phyloP scores from a whole-genome alignment of 2,888 invertebrate species.

The Agonopterix alstromeriana region DNA sequence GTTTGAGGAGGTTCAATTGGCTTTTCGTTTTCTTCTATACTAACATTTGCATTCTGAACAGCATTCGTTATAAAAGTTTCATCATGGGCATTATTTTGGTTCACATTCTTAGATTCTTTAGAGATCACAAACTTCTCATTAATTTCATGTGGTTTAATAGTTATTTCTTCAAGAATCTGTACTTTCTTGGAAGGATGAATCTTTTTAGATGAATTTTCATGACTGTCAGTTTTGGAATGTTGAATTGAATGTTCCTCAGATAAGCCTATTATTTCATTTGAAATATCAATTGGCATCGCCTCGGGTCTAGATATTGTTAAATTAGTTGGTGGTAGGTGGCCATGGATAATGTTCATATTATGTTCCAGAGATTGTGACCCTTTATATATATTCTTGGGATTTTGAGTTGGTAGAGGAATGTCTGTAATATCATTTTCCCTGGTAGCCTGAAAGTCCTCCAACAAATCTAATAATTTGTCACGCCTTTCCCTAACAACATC shows the following conservation, averaged over 20 bases:
- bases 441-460: slow-evolving; percentile 41
- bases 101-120: background rate
- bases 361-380: background rate
- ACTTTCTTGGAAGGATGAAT: slow-evolving; percentile 49
- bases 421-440: slow-evolving; percentile 19
- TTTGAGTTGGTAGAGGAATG: slow-evolving; percentile 8
- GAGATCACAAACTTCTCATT: background rate
- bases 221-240: slow-evolving; percentile 7
- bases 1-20: slow-evolving; percentile 1
- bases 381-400: slow-evolving; percentile 9
- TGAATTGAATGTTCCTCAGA: slow-evolving; percentile 21
- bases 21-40: background rate
- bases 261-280: slow-evolving; percentile 33
- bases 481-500: slow-evolving; percentile 41
- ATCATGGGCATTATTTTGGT: background rate
- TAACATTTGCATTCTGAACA: background rate
- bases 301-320: slow-evolving; percentile 13
- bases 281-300: slow-evolving; percentile 30
- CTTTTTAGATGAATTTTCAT: slow-evolving; percentile 20
- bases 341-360: background rate
- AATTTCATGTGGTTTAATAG: slow-evolving; percentile 22
- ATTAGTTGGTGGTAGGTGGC: slow-evolving; percentile 5
- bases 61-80: background rate
- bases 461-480: slow-evolving; percentile 39
- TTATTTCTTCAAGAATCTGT: slow-evolving; percentile 53